These are phyloP conservation scores for Sebastes variabilis DNA, from an alignment of 2,797 vertebrate species.

Conservation along the genomic window DNA sequence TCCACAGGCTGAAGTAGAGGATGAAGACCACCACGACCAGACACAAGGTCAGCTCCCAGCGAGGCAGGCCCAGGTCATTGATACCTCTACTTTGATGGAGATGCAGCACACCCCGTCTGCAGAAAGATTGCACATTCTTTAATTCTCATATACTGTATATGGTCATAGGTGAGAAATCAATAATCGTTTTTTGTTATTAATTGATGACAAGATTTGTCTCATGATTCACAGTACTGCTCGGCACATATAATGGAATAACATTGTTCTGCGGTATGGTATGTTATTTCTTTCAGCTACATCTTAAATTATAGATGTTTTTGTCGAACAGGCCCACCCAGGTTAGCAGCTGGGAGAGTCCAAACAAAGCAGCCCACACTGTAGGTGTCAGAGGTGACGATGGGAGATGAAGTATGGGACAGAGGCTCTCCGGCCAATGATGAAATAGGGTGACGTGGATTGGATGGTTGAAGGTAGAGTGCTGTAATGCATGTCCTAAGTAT, in stretches of 20 bases:
- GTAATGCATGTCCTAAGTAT: background rate
- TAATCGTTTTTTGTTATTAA: background rate
- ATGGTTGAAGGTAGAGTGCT: background rate
- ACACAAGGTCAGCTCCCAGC: constrained; percentile 92
- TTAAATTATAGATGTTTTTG: background rate
- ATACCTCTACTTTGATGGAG: constrained; percentile 93
- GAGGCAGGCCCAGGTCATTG: constrained; percentile 90
- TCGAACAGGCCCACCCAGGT: background rate
- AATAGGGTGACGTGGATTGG: background rate
- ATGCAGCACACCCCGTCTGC: constrained; percentile 91
- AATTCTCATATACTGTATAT: background rate
- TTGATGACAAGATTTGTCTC: too few relatives aligned
- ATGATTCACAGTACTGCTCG: background rate
- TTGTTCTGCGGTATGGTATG: background rate
- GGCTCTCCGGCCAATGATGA: background rate
- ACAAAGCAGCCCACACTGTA: background rate
- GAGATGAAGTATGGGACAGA: background rate
- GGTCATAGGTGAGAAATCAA: background rate
- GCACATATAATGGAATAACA: background rate
- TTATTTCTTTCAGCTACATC: background rate
- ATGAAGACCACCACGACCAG: constrained; percentile 91
- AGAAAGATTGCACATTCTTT: background rate
- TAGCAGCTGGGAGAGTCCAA: background rate
- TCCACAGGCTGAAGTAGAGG: constrained; percentile 98
- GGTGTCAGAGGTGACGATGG: background rate